Evolutionary conservation across 92 coral and sea anemone species (phyloP).

Genomic region (Galaxea fascicularis): DNA sequence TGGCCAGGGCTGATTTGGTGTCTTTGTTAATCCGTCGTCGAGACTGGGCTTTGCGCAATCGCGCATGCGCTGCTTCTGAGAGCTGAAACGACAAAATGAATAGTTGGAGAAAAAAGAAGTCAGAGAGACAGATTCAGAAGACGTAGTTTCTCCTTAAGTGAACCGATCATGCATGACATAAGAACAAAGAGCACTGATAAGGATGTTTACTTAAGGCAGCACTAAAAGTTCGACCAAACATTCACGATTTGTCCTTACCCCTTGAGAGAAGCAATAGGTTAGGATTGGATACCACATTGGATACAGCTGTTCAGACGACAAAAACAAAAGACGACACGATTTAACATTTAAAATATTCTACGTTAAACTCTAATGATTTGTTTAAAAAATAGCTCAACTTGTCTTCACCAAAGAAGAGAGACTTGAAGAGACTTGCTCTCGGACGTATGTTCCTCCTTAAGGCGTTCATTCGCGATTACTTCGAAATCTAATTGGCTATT

Average conservation of each 20-base stretch:
- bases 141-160: no score
- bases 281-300: constrained; percentile 94
- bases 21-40: constrained; percentile 85
- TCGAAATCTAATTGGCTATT: no score
- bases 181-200: no score
- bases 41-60: constrained; percentile 87
- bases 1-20: constrained; percentile 83
- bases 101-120: background rate
- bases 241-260: constrained; percentile 40
- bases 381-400: background rate
- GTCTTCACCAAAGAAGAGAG: no score
- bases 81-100: constrained; percentile 39
- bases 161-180: no score
- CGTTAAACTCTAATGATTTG: background rate
- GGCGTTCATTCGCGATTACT: no score
- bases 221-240: background rate
- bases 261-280: constrained; percentile 85
- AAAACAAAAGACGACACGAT: background rate
- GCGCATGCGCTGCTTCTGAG: constrained; percentile 83
- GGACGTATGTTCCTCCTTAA: no score
- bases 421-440: no score
- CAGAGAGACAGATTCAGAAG: no score
- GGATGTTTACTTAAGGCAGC: background rate
- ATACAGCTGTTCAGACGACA: constrained; percentile 72
- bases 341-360: background rate